phyloP scores from a whole-genome alignment of 2,797 vertebrate genomes.

The Strix occidentalis region DNA sequence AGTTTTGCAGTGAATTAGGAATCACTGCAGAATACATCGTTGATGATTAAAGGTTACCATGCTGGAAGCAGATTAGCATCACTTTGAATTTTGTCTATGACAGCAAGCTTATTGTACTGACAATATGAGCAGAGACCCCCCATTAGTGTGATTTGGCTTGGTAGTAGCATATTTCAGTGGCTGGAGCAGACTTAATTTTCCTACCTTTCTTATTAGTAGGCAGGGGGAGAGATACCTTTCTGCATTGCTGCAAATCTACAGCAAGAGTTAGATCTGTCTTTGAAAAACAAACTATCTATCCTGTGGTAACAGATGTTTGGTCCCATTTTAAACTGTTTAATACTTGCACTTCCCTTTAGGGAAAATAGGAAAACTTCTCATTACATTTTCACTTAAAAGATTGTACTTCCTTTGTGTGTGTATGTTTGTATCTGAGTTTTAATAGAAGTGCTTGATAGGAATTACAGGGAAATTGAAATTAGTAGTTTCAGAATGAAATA shows the following conservation, averaged over 20 bases:
- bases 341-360: not conserved
- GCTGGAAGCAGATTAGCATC: not conserved
- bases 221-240: not conserved
- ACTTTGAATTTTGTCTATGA: not conserved
- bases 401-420: not conserved
- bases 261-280: not conserved
- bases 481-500: not conserved
- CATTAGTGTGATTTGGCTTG: not conserved
- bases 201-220: not conserved
- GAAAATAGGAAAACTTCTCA: not conserved
- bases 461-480: not conserved
- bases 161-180: not conserved
- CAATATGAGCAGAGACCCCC: not conserved
- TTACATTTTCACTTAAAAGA: not conserved
- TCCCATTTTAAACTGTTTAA: not conserved
- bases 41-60: not conserved
- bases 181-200: not conserved
- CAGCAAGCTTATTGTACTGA: not conserved
- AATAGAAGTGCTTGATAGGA: not conserved
- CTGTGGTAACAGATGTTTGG: not conserved
- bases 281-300: not conserved
- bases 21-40: not conserved
- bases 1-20: not conserved
- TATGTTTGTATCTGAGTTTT: not conserved
- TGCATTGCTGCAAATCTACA: not conserved